Conservation (phyloP, 2,888 invertebrate genomes). For the Octodonta nipae region DNA sequence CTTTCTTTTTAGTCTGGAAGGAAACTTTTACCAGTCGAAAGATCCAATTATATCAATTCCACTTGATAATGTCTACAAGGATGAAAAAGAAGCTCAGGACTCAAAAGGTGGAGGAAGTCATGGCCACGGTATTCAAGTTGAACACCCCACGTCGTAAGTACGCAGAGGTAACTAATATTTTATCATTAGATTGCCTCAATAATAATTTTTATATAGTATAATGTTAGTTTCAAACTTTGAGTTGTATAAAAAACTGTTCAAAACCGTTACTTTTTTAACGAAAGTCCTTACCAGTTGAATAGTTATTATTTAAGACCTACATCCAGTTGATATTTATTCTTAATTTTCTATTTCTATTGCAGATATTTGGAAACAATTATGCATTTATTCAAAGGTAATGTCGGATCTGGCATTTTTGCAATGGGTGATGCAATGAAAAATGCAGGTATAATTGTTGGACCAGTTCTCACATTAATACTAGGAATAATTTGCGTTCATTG, state of each 20-base stretch:
- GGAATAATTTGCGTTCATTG: conserved; percentile 82
- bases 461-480: conserved; percentile 62
- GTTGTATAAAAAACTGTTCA: too few species aligned
- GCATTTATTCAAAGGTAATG: conserved; percentile 88
- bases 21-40: conserved; percentile 38
- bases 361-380: conserved; percentile 80
- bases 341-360: conserved; percentile 18
- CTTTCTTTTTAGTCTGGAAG: too few species aligned
- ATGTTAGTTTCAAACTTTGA: too few species aligned
- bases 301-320: too few species aligned
- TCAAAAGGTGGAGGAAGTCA: conserved; percentile 24
- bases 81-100: conserved; percentile 17
- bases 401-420: conserved; percentile 90
- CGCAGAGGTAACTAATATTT: conserved; percentile 14
- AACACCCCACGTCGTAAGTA: conserved; percentile 56
- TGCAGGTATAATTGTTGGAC: conserved; percentile 74
- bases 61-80: conserved; percentile 19
- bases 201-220: neutral
- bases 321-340: too few species aligned
- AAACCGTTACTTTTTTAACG: too few species aligned
- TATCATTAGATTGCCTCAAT: conserved; percentile 12
- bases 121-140: conserved; percentile 38
- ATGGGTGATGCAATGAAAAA: conserved; percentile 91
- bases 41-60: conserved; percentile 34
- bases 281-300: too few species aligned